Percentiles rank a stretch among this genome's conserved stretches.
Evolutionary conservation across 2,797 vertebrate genomes (phyloP).

Genomic region (Lutjanus campechanus): DNA sequence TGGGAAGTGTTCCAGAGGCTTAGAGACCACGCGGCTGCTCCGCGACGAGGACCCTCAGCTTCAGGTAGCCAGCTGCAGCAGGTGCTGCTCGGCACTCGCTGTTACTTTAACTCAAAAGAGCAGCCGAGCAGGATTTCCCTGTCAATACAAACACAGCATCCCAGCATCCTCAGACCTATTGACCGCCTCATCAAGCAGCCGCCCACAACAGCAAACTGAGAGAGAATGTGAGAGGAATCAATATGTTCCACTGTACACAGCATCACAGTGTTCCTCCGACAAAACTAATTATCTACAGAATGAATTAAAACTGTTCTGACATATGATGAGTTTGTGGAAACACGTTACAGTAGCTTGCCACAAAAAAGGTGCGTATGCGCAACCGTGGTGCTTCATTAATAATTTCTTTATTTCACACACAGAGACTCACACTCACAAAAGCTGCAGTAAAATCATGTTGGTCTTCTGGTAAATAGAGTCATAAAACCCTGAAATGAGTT

Average conservation of each 20-base stretch:
- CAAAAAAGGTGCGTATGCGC: background rate
- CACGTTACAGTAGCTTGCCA: background rate
- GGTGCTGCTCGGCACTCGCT: slow-evolving; percentile 26
- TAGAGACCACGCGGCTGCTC: slow-evolving; percentile 8
- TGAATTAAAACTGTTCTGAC: background rate
- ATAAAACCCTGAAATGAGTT: too few species aligned
- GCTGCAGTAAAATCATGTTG: background rate
- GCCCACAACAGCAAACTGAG: slow-evolving; percentile 23
- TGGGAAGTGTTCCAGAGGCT: slow-evolving; percentile 14
- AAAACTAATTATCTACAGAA: slow-evolving; percentile 2
- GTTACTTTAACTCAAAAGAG: slow-evolving; percentile 50
- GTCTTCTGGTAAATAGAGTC: background rate
- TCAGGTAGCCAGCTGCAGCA: slow-evolving; percentile 26
- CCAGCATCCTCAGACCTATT: slow-evolving; percentile 30
- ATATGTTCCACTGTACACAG: slow-evolving; percentile 13
- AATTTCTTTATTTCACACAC: background rate
- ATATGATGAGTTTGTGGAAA: background rate
- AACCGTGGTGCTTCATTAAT: background rate
- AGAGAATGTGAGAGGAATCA: slow-evolving; percentile 32
- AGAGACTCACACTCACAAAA: background rate
- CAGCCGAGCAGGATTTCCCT: slow-evolving; percentile 41
- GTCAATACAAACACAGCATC: slow-evolving; percentile 37
- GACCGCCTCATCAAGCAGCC: slow-evolving; percentile 49
- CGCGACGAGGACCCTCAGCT: slow-evolving; percentile 3
- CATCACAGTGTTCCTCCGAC: background rate